Percentiles rank a stretch among this genome's conserved stretches.
These are phyloP conservation scores for Zaprionus ghesquierei DNA, from an alignment of 1,140 invertebrate species.

Conservation along the genomic window DNA sequence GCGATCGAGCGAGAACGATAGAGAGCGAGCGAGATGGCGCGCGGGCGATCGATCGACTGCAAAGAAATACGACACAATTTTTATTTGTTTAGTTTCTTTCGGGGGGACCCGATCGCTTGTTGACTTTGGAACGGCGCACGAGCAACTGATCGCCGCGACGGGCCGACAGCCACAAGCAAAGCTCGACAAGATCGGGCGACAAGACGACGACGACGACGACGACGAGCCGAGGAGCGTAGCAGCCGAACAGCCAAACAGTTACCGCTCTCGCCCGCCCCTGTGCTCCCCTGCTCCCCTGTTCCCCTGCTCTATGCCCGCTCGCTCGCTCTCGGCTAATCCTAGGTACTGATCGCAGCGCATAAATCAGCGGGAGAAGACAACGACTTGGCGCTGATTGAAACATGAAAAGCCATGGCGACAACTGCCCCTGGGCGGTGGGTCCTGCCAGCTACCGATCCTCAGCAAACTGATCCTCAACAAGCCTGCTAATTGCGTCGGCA, in stretches of 20 bases:
- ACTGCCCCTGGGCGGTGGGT: slow-evolving; percentile 13
- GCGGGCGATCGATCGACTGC: neutral
- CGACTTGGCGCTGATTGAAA: slow-evolving; percentile 72
- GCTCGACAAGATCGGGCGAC: slow-evolving; percentile 36
- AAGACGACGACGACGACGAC: neutral
- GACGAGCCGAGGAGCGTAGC: slow-evolving; percentile 3
- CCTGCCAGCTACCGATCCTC: neutral
- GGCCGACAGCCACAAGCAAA: slow-evolving; percentile 52
- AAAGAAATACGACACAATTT: neutral
- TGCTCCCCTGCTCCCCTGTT: neutral
- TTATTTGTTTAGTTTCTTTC: neutral
- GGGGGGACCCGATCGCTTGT: slow-evolving; percentile 49
- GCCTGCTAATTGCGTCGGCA: slow-evolving; percentile 72
- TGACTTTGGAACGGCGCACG: slow-evolving; percentile 74
- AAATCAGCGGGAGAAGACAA: slow-evolving; percentile 39
- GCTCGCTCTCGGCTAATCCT: slow-evolving; percentile 23
- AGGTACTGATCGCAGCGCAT: slow-evolving; percentile 47
- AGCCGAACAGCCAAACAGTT: neutral
- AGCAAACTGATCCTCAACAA: slow-evolving; percentile 41
- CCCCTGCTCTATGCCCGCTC: neutral
- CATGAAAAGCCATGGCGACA: slow-evolving; percentile 51
- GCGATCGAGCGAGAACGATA: too few relatives aligned
- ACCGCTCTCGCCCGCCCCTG: neutral
- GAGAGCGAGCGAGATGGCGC: neutral
- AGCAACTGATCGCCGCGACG: slow-evolving; percentile 56